Evolutionary conservation across 92 coral and sea anemone species (phyloP).

Genomic region (Actinostola sp.): DNA sequence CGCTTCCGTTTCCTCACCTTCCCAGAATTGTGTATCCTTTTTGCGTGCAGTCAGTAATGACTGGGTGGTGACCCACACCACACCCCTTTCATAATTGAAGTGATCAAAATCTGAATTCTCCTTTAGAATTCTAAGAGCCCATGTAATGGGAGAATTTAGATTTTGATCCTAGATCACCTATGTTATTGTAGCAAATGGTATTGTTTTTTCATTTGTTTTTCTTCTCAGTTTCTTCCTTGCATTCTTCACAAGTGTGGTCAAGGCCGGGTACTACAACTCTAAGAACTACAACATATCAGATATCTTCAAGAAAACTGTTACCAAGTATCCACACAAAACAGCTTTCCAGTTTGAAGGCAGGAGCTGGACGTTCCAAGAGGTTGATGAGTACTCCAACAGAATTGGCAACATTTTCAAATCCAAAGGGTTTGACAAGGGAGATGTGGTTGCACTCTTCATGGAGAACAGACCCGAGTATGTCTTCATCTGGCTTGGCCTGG

Average conservation of each 20-base stretch:
- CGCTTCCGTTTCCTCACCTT: too few relatives aligned
- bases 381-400: slow-evolving; percentile 83
- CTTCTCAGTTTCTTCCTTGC: neutral
- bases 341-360: slow-evolving; percentile 86
- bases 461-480: slow-evolving; percentile 86
- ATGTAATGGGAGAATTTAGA: neutral
- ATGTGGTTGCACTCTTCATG: slow-evolving; percentile 79
- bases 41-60: too few relatives aligned
- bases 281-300: slow-evolving; percentile 69
- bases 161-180: neutral
- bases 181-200: neutral
- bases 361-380: slow-evolving; percentile 91
- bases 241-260: neutral
- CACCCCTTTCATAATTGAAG: too few relatives aligned
- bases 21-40: too few relatives aligned
- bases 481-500: slow-evolving; percentile 87
- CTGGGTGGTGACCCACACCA: too few relatives aligned
- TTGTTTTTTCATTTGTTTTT: neutral
- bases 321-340: slow-evolving; percentile 69
- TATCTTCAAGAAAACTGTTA: slow-evolving; percentile 61
- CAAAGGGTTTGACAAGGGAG: slow-evolving; percentile 85
- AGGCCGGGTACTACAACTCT: slow-evolving; percentile 13
- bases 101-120: too few relatives aligned
- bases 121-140: too few relatives aligned
- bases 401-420: slow-evolving; percentile 87